Evolutionary conservation across 2,113 vertebrate genomes (phyloP), one percentile per base, ranked within the genome.

Genomic region (Engystomops pustulosus): DNA sequence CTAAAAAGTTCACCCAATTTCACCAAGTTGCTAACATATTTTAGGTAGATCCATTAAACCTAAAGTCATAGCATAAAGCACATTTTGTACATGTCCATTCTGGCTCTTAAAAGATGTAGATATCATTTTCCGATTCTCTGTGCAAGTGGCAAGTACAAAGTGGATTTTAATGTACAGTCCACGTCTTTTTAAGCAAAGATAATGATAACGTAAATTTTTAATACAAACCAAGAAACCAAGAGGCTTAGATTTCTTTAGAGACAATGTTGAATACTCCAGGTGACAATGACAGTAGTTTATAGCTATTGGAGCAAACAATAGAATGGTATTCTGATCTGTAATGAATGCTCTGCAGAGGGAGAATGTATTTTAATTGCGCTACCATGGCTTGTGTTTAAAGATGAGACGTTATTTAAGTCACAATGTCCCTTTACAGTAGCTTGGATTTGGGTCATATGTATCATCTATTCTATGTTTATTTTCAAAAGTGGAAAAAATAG

Each of bases 291-390:
- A 30, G 4, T 58, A 79, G n/a, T 44, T 79, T 79, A 79, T 67
- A 30, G 23, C n/a, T 27, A 27, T 45, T 20, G 12, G 38, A 27
- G 38, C 11, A 47, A 72, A 72, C 41, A 45, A 79, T 79, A 67
- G 67, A 47, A 44, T 41, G 44, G 60, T 47, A 79, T 79, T 65
- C 23, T 36, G 77, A 67, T 20, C 58, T 79, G 60, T 62, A 79
- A 58, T 27, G 55, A 67, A 47, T 27, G 18, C 58, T 25, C 67
- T 34, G 32, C 67, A 38, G 34, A 25, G 65, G 30, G 49, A 34
- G 27, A 11, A 34, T 67, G 2, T 32, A 18, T 68, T 47, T 32
- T 30, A 49, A 18, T 36, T n/a, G 65, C 38, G 36, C 7, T 41
- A 3, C 44, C 60, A 70, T 20, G 15, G 6, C 20, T 67, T 36